Conservation (phyloP, 2,113 vertebrate species). For the Sialia sialis region DNA sequence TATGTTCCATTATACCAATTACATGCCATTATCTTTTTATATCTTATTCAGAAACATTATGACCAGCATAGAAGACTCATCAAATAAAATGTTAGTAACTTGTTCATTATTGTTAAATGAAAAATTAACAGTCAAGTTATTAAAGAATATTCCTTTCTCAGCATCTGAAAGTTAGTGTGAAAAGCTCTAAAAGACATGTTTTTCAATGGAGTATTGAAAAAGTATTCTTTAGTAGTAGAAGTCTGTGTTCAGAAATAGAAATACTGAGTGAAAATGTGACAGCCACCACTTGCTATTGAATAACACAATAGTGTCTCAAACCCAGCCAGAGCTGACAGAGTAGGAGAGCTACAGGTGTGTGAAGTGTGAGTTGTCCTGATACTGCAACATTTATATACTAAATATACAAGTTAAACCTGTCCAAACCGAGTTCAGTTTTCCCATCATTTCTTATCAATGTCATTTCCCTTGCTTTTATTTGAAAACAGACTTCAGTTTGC, state of each 20-base stretch:
- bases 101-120: not conserved
- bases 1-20: not conserved
- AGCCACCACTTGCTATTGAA: not conserved
- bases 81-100: not conserved
- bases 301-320: not conserved
- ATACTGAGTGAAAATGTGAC: not conserved
- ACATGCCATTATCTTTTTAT: not conserved
- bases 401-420: not conserved
- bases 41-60: not conserved
- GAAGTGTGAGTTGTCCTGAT: not conserved
- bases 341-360: not conserved
- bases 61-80: not conserved
- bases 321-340: not conserved
- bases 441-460: not conserved
- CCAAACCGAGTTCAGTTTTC: not conserved
- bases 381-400: not conserved
- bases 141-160: not conserved
- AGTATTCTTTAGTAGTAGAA: not conserved
- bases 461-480: not conserved
- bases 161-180: not conserved
- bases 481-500: not conserved
- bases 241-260: not conserved
- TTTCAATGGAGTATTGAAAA: not conserved
- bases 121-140: not conserved
- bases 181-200: not conserved